Evolutionary conservation across 2,888 invertebrate species (phyloP).

Genomic region (Tenthredo distinguenda): DNA sequence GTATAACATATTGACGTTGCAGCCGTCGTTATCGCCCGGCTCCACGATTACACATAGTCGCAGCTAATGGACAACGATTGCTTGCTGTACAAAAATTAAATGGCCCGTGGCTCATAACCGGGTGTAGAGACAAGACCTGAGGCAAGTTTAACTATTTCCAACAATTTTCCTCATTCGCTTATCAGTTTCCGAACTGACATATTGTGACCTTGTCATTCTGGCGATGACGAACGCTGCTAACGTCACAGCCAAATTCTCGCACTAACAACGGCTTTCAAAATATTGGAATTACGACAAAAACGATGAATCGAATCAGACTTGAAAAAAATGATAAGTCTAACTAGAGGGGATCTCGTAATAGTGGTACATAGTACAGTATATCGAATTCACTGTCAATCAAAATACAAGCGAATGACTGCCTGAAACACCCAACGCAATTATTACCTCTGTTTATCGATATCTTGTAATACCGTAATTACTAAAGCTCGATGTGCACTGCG

Average conservation of each 20-base stretch:
- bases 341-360: not conserved
- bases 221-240: not conserved
- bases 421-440: not conserved
- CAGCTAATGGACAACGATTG: not conserved
- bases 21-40: not conserved
- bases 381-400: not conserved
- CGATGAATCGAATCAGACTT: not conserved
- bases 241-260: not conserved
- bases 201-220: not conserved
- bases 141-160: not conserved
- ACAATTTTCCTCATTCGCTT: not conserved
- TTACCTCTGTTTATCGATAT: not conserved
- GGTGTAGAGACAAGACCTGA: not conserved
- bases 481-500: not conserved
- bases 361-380: not conserved
- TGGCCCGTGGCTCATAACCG: not conserved
- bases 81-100: not conserved
- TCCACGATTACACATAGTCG: not conserved
- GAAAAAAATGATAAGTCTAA: not conserved
- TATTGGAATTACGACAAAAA: not conserved
- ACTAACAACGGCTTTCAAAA: not conserved
- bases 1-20: not conserved
- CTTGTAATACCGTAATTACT: slow-evolving; percentile 1
- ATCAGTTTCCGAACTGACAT: slow-evolving; percentile 15
- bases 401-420: not conserved